Evolutionary conservation across 2,113 vertebrate genomes (phyloP).

Genomic region (Alosa alosa): DNA sequence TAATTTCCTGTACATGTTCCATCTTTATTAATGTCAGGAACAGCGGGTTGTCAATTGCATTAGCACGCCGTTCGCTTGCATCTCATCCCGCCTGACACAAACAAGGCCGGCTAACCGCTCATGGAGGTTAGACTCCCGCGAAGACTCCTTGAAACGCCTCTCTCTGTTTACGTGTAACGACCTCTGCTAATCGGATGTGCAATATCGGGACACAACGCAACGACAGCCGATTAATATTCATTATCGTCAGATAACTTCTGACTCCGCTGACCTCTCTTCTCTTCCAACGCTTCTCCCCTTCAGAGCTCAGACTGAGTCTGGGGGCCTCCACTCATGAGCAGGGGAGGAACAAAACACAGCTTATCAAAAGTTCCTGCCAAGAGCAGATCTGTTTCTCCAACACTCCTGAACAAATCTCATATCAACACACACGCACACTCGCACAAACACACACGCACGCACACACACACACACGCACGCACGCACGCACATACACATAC

Average conservation of each 20-base stretch:
- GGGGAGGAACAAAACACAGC: background rate
- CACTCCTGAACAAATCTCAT: background rate
- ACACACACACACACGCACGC: background rate
- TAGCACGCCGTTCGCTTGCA: constrained; percentile 44
- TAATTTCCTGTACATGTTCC: constrained; percentile 76
- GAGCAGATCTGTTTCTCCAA: background rate
- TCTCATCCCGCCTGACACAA: constrained; percentile 58
- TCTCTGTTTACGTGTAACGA: constrained; percentile 7
- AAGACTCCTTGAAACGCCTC: background rate
- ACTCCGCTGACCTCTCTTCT: background rate
- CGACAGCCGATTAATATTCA: constrained; percentile 15
- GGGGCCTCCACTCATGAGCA: background rate
- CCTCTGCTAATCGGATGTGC: constrained; percentile 15
- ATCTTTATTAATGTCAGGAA: constrained; percentile 75
- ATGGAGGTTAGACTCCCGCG: constrained; percentile 57
- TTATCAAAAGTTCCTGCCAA: background rate
- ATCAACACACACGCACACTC: constrained; percentile 10
- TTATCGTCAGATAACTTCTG: constrained; percentile 12
- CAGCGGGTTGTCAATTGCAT: constrained; percentile 68
- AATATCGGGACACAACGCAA: constrained; percentile 2
- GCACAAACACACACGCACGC: background rate
- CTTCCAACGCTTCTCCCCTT: background rate
- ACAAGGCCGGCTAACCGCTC: constrained; percentile 48
- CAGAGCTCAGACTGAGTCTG: background rate
- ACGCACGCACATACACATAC: background rate